Evolutionary conservation across 2,888 invertebrate species (phyloP).

Genomic region (Lobophora halterata): DNA sequence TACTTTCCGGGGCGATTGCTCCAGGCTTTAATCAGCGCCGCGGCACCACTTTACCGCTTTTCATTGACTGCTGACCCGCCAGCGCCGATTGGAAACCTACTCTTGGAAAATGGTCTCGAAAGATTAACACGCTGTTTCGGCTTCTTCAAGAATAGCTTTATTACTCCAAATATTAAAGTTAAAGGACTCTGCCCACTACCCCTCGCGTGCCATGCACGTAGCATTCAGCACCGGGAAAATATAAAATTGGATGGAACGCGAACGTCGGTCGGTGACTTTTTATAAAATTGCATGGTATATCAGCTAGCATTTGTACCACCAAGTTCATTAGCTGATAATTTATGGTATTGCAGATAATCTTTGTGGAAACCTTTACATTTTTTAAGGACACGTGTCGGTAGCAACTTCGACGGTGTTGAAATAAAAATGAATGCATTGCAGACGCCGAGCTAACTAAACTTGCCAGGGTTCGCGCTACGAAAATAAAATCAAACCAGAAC

Average conservation of each 20-base stretch:
- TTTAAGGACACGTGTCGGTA: slow-evolving; percentile 52
- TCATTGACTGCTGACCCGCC: slow-evolving; percentile 76
- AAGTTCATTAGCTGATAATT: slow-evolving; percentile 7
- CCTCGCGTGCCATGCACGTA: no score
- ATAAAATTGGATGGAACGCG: no score
- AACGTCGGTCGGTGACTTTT: no score
- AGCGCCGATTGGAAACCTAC: slow-evolving; percentile 74
- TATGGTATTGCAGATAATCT: slow-evolving; percentile 2
- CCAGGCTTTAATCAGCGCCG: slow-evolving; percentile 78
- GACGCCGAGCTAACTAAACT: slow-evolving; percentile 31
- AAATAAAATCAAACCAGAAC: slow-evolving; percentile 20
- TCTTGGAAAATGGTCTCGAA: slow-evolving; percentile 60
- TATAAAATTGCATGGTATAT: no score
- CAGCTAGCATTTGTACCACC: neutral
- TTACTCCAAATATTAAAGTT: no score
- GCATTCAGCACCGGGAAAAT: no score
- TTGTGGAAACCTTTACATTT: slow-evolving; percentile 38
- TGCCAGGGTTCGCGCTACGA: slow-evolving; percentile 18
- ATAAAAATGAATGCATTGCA: slow-evolving; percentile 61
- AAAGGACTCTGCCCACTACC: no score
- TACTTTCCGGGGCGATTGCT: slow-evolving; percentile 79
- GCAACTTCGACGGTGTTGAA: slow-evolving; percentile 59
- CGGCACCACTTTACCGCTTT: slow-evolving; percentile 77
- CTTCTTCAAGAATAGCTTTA: slow-evolving; percentile 44
- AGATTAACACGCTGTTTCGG: slow-evolving; percentile 60